A percentile compares a stretch with the other conserved stretches of the same genome.
Evolutionary conservation across 2,888 invertebrate genomes (phyloP).

Genomic region (Lycocerus yunnanus): DNA sequence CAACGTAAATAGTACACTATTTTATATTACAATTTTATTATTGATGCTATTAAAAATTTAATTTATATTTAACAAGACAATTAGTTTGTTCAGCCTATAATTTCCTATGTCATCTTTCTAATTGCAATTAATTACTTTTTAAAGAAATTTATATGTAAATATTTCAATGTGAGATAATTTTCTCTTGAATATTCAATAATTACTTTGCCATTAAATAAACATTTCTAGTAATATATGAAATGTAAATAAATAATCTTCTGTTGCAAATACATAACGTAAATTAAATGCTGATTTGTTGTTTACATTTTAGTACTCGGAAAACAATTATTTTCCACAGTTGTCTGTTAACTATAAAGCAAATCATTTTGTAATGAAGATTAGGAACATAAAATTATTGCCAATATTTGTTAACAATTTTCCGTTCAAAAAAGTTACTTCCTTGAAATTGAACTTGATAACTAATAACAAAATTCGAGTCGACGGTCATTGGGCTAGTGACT

Average conservation of each 20-base stretch:
- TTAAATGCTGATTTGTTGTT: not conserved
- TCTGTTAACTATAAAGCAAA: not conserved
- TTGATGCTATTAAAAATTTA: not conserved
- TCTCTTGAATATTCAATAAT: not conserved
- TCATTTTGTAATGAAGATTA: not conserved
- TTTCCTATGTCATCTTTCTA: not conserved
- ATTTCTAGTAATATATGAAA: not conserved
- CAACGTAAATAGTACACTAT: no score
- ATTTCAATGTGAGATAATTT: not conserved
- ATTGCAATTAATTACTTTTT: not conserved
- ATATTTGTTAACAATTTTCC: no score
- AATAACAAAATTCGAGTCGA: no score
- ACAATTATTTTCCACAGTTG: not conserved
- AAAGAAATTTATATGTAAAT: not conserved
- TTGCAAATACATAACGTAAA: not conserved
- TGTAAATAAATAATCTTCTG: not conserved
- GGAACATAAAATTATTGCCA: no score
- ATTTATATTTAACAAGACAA: not conserved
- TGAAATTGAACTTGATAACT: no score
- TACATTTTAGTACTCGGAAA: not conserved
- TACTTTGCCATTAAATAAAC: not conserved
- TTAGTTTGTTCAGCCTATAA: not conserved
- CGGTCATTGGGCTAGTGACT: no score
- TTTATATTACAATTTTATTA: no score
- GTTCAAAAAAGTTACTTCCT: no score